These are phyloP conservation scores for Euphydryas editha DNA, from an alignment of 2,888 invertebrate species.

Conservation along the genomic window DNA sequence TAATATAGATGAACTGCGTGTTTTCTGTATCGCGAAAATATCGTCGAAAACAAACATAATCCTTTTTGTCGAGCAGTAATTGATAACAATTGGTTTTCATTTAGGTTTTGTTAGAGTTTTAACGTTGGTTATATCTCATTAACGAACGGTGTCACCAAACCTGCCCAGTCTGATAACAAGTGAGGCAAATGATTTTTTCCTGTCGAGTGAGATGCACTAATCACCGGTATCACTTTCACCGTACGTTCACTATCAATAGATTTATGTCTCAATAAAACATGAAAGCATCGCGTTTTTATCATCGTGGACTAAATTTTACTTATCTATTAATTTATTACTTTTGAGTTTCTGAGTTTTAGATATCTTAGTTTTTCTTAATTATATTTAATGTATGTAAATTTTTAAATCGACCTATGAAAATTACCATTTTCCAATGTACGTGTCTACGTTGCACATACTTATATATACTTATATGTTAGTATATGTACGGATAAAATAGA, in stretches of 20 bases:
- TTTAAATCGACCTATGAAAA: no score
- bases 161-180: constrained; percentile 14
- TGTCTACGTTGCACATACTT: no score
- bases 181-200: constrained; percentile 14
- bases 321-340: neutral
- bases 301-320: neutral
- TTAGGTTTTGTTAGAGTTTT: neutral
- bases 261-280: neutral
- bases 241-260: neutral
- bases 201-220: constrained; percentile 16
- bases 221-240: constrained; percentile 15
- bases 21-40: no score
- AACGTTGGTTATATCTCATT: neutral
- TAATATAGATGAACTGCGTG: no score
- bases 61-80: no score
- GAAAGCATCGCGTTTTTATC: neutral
- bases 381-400: no score
- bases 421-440: no score
- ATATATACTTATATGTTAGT: no score
- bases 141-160: constrained; percentile 15
- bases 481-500: no score
- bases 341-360: no score
- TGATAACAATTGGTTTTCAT: neutral
- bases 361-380: no score
- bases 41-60: no score